A percentile compares a stretch with the other conserved stretches of the same genome.
phyloP scores from a whole-genome alignment of 2,888 invertebrate species.

The Melanostoma scalare region DNA sequence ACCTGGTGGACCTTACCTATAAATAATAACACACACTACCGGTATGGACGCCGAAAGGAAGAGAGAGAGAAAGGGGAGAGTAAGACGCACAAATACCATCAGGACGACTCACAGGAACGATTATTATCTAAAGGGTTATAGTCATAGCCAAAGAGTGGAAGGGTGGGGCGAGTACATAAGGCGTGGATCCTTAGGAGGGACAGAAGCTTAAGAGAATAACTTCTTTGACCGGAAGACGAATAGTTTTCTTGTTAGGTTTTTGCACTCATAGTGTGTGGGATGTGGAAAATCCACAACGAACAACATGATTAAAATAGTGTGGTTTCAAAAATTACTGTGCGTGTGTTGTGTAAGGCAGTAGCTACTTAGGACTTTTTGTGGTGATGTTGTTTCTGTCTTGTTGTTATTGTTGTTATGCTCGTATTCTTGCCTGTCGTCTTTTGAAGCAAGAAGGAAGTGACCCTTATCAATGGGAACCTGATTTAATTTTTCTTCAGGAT shows the following conservation, averaged over 20 bases:
- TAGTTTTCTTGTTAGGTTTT: conserved; percentile 62
- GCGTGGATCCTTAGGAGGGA: conserved; percentile 36
- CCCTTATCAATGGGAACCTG: conserved; percentile 68
- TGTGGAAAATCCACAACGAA: conserved; percentile 65
- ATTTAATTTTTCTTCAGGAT: conserved; percentile 58
- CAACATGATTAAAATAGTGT: conserved; percentile 72
- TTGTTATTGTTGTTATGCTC: too few relatives aligned
- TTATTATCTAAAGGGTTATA: conserved; percentile 53
- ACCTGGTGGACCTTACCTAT: conserved; percentile 73
- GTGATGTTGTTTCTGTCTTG: conserved; percentile 18
- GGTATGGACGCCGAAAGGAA: conserved; percentile 1
- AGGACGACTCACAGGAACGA: conserved; percentile 22
- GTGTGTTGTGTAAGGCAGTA: conserved; percentile 31
- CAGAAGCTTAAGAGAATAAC: conserved; percentile 66
- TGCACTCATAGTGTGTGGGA: conserved; percentile 11
- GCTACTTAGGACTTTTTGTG: conserved; percentile 47
- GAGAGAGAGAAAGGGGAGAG: too few relatives aligned
- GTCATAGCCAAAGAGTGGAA: background rate
- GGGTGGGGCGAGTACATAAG: conserved; percentile 16
- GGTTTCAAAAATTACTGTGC: conserved; percentile 69
- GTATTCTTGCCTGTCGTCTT: too few relatives aligned
- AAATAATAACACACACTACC: conserved; percentile 73
- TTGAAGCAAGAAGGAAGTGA: conserved; percentile 26
- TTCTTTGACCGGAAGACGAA: conserved; percentile 71
- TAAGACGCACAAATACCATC: conserved; percentile 45